Percentiles rank a stretch among this genome's conserved stretches.
Conservation (phyloP, 2,113 vertebrate species). For the Phaethornis superciliosus region DNA sequence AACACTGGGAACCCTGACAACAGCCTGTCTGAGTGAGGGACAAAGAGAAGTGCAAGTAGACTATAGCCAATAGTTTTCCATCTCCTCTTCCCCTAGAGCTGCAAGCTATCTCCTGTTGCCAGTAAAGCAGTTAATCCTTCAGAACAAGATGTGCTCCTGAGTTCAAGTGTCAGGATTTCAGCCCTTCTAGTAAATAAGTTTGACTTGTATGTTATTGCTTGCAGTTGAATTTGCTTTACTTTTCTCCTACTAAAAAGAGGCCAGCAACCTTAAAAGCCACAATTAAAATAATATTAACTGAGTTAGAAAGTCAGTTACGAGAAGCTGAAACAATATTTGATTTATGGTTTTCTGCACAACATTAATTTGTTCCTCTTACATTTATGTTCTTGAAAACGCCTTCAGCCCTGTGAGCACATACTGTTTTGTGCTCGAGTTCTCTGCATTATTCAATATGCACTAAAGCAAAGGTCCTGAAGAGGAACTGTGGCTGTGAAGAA, state of each 20-base stretch:
- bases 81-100: neutral
- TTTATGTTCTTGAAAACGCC: neutral
- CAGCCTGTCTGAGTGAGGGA: neutral
- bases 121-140: neutral
- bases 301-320: conserved; percentile 25
- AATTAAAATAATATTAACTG: neutral
- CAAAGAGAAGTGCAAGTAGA: neutral
- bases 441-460: neutral
- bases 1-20: neutral
- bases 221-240: neutral
- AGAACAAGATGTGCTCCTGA: neutral
- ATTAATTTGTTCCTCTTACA: conserved; percentile 19
- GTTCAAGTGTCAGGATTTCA: neutral
- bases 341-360: conserved; percentile 33
- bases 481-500: neutral
- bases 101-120: neutral
- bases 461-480: neutral
- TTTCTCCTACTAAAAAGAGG: neutral
- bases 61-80: neutral
- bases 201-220: neutral
- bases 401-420: neutral
- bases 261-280: neutral
- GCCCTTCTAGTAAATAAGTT: neutral
- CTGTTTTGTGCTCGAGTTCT: neutral
- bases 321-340: neutral